Evolutionary conservation across 1,140 invertebrate genomes (phyloP).

Genomic region (Drosophila tani): DNA sequence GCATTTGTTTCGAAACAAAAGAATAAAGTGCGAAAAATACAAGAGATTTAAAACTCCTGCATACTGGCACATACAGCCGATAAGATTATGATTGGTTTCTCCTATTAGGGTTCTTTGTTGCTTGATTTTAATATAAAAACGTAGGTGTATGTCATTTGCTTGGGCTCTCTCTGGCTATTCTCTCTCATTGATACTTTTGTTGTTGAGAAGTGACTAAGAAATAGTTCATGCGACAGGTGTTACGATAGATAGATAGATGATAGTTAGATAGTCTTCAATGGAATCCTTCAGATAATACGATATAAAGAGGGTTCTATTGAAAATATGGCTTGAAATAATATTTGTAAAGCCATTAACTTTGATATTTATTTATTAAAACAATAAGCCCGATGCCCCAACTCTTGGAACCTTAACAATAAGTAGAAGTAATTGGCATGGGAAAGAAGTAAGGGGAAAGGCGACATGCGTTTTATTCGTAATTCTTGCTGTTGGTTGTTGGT

Average conservation of each 20-base stretch:
- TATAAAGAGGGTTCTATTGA: neutral
- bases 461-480: constrained; percentile 20
- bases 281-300: neutral
- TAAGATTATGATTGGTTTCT: constrained; percentile 35
- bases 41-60: constrained; percentile 35
- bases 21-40: constrained; percentile 20
- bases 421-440: neutral
- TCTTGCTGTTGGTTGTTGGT: constrained; percentile 10
- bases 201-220: constrained; percentile 16
- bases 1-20: constrained; percentile 35
- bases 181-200: constrained; percentile 9
- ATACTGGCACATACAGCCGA: neutral
- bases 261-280: neutral
- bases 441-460: neutral
- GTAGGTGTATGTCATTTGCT: constrained; percentile 1
- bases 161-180: constrained; percentile 5
- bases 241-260: neutral
- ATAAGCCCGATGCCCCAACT: neutral
- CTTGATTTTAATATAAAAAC: constrained; percentile 8
- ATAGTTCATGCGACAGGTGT: constrained; percentile 10
- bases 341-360: neutral
- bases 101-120: constrained; percentile 30
- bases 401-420: neutral
- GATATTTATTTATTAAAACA: too few species aligned
- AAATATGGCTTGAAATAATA: too few species aligned